A percentile compares a stretch with the other conserved stretches of the same genome.
These are phyloP conservation scores for Dreissena polymorpha DNA, from an alignment of 1,140 invertebrate genomes.

Conservation along the genomic window DNA sequence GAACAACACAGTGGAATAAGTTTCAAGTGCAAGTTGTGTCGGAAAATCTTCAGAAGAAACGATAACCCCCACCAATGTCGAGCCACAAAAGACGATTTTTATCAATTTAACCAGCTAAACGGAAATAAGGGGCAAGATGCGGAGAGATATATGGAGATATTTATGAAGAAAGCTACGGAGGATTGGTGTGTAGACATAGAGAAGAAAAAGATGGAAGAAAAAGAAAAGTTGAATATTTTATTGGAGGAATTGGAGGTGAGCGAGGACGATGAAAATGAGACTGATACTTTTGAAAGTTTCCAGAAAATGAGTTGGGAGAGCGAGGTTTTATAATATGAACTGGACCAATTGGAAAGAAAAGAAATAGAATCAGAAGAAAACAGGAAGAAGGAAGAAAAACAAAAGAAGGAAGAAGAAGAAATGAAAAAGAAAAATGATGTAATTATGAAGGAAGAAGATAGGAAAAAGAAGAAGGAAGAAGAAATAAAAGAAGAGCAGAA, in stretches of 20 bases:
- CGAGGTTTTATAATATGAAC: too few species aligned
- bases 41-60: constrained; percentile 14
- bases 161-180: constrained; percentile 3
- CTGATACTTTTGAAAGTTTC: not conserved
- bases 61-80: constrained; percentile 28
- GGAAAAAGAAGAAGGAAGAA: too few species aligned
- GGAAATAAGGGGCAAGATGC: not conserved
- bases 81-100: not conserved
- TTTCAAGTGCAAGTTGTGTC: not conserved
- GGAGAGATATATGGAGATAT: constrained; percentile 21
- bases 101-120: constrained; percentile 11
- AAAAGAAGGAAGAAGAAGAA: too few species aligned
- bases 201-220: not conserved
- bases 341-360: too few species aligned
- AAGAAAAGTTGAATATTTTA: not conserved
- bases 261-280: not conserved
- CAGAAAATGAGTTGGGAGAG: too few species aligned
- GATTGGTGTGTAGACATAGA: constrained; percentile 2
- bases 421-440: too few species aligned
- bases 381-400: too few species aligned
- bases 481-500: too few species aligned
- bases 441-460: too few species aligned
- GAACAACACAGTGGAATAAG: constrained; percentile 28
- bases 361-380: too few species aligned
- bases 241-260: not conserved